A percentile compares a stretch with the other conserved stretches of the same genome.
Evolutionary conservation across 2,888 invertebrate species (phyloP).

Genomic region (Dryobotodes eremita): DNA sequence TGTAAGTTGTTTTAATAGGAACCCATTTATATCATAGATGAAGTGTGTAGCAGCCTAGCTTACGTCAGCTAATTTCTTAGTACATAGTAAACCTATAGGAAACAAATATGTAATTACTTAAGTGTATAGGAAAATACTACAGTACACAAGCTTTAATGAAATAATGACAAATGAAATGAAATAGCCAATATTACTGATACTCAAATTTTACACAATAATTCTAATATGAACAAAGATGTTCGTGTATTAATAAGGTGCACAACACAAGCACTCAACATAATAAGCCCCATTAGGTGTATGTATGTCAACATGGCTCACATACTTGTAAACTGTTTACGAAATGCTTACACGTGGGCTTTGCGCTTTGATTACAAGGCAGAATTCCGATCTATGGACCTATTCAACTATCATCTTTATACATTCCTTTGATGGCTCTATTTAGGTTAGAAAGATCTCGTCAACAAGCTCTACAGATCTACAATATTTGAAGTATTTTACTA

Average conservation of each 20-base stretch:
- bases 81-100: background rate
- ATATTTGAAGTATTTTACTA: background rate
- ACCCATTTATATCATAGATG: background rate
- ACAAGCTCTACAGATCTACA: no score
- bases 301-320: constrained; percentile 42
- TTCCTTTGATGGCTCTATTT: background rate
- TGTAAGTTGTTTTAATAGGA: background rate
- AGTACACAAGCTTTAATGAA: background rate
- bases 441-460: background rate
- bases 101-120: background rate
- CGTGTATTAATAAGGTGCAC: constrained; percentile 27
- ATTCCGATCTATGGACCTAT: constrained; percentile 24
- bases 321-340: constrained; percentile 46
- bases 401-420: background rate
- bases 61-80: background rate
- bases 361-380: constrained; percentile 35
- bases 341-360: constrained; percentile 31
- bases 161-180: background rate
- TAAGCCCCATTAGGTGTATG: constrained; percentile 27
- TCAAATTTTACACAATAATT: constrained; percentile 22
- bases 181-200: background rate
- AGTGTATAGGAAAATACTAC: background rate
- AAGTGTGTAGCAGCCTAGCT: background rate
- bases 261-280: constrained; percentile 26
- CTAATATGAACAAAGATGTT: constrained; percentile 16